A percentile compares a stretch with the other conserved stretches of the same genome.
Conservation (phyloP, 1,140 invertebrate species). For the Eriosoma lanigerum region DNA sequence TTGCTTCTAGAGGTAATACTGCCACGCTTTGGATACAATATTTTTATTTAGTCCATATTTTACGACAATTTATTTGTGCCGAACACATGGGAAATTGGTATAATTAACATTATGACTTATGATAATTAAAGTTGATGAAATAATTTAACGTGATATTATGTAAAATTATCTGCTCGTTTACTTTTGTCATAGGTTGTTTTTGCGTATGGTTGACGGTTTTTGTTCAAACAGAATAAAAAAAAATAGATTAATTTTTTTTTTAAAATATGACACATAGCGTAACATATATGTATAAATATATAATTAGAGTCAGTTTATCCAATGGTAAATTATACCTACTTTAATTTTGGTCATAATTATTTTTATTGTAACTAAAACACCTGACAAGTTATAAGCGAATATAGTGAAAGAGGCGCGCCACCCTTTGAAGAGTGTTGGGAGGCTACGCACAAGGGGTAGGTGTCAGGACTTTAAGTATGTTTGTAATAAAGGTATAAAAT, state of each 20-base stretch:
- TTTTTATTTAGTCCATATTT: slow-evolving; percentile 54
- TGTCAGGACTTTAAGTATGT: too few species aligned
- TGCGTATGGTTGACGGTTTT: neutral
- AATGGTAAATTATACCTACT: too few species aligned
- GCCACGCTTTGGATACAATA: slow-evolving; percentile 60
- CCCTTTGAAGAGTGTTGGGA: too few species aligned
- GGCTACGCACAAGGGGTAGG: too few species aligned
- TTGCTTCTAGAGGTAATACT: slow-evolving; percentile 53
- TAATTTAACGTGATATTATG: neutral
- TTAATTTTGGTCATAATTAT: too few species aligned
- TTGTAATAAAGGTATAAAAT: too few species aligned
- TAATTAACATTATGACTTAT: neutral
- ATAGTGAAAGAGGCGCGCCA: too few species aligned
- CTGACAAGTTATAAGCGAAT: too few species aligned
- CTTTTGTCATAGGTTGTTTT: neutral
- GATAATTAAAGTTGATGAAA: neutral
- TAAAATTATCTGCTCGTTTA: neutral
- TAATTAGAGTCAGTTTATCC: too few species aligned
- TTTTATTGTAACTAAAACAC: too few species aligned
- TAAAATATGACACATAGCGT: too few species aligned
- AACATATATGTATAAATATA: too few species aligned
- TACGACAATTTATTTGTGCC: slow-evolving; percentile 59
- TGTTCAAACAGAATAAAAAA: neutral
- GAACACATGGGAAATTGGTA: slow-evolving; percentile 57
- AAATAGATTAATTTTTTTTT: slow-evolving; percentile 1